These are phyloP conservation scores for Phoebastria nigripes DNA, from an alignment of 2,797 vertebrate genomes.

Conservation along the genomic window DNA sequence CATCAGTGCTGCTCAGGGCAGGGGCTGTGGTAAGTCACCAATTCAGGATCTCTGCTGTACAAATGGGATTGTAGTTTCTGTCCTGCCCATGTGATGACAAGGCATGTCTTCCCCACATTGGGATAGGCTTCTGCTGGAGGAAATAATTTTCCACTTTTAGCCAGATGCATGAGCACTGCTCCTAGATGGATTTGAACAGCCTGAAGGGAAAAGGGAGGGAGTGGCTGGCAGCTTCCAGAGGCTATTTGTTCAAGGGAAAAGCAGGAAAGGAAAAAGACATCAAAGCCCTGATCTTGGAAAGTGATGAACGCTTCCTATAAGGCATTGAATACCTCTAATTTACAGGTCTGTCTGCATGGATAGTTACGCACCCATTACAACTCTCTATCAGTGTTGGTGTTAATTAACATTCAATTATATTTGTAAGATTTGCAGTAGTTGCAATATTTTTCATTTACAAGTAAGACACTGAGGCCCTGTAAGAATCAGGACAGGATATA, in stretches of 20 bases:
- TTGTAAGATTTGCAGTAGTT: not conserved
- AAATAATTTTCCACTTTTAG: not conserved
- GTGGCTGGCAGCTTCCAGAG: not conserved
- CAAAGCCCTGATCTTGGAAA: not conserved
- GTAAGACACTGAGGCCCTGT: not conserved
- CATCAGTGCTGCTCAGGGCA: fast-evolving
- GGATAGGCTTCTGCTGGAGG: not conserved
- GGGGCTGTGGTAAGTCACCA: not conserved
- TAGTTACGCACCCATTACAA: not conserved
- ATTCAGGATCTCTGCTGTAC: not conserved
- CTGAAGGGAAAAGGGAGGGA: not conserved
- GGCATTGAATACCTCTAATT: not conserved
- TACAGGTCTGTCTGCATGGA: not conserved
- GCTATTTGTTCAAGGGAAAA: not conserved
- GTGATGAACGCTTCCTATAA: not conserved
- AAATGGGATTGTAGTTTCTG: not conserved
- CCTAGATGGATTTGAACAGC: not conserved
- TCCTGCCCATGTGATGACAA: not conserved
- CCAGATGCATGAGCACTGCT: not conserved
- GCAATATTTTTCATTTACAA: not conserved
- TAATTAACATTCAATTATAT: not conserved
- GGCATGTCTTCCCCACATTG: fast-evolving
- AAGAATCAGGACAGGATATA: not conserved
- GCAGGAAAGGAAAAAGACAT: not conserved
- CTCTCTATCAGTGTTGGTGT: not conserved